phyloP scores from a whole-genome alignment of 2,797 vertebrate species.

The Chrysocyon brachyurus region DNA sequence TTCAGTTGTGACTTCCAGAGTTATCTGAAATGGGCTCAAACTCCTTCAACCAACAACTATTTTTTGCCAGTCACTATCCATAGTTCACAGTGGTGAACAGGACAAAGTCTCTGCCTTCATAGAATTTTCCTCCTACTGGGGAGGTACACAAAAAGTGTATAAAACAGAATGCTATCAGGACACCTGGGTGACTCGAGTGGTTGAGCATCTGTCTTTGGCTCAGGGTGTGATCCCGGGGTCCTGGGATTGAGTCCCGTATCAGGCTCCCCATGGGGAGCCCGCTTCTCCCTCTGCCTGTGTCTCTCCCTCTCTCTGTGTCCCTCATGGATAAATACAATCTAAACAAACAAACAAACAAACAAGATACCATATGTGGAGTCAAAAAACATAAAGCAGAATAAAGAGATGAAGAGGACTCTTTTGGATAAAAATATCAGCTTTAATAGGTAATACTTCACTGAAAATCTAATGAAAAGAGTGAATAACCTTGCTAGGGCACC shows the following conservation, averaged over 20 bases:
- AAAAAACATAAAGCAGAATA: slow-evolving; percentile 43
- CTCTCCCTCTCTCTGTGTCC: too few relatives aligned
- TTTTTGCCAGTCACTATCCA: background rate
- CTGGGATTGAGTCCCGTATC: too few relatives aligned
- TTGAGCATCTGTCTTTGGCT: too few relatives aligned
- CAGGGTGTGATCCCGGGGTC: too few relatives aligned
- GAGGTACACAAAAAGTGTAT: background rate
- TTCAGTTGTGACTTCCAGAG: slow-evolving; percentile 59
- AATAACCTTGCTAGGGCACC: background rate
- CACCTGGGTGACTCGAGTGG: too few relatives aligned
- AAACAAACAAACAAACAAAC: too few relatives aligned
- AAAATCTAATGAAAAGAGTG: background rate
- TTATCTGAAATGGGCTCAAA: slow-evolving; percentile 43
- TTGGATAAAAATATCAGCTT: slow-evolving; percentile 4
- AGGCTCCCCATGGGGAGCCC: too few relatives aligned
- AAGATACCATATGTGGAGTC: background rate
- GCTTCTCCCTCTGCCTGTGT: too few relatives aligned
- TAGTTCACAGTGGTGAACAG: background rate
- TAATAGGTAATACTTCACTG: background rate
- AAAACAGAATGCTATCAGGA: background rate
- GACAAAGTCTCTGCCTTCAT: background rate
- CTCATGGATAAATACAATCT: too few relatives aligned
- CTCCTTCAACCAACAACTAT: background rate
- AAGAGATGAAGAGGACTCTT: background rate
- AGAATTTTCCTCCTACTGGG: background rate